Evolutionary conservation across 2,888 invertebrate genomes (phyloP), one percentile per base, ranked within the genome.

Genomic region (Cinara cedri): DNA sequence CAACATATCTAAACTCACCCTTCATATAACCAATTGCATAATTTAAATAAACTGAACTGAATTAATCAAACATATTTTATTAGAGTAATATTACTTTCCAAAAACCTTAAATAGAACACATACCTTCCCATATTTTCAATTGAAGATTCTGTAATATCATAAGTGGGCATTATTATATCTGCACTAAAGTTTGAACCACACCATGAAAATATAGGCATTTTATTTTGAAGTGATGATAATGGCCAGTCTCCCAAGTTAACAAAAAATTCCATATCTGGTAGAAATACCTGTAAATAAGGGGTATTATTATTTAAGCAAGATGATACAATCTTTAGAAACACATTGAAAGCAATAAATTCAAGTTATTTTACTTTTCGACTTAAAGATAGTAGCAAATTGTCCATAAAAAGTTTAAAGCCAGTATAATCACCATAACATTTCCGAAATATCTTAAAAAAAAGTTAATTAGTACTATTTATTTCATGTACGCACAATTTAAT

Each of bases 241-340:
- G 98, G 98, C 97, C 97, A 98, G 86, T 98, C 98, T 19, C 98
- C 98, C 16, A 98, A 88, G 87, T 98, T 98, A 66, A 94, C 89
- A 83, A 97, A 92, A 84, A 98, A 90, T 86, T 98, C 97, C 83
- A 94, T 87, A 86, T 98, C 93, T 6, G 97, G 96, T 75, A 98
- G 85, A 26, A 87, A 84, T 19, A 76, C 76, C 76, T 76, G 21
- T n/a, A 65, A 65, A 54, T 11, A 24, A 72, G 14, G 49, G 14
- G 16, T 72, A 44, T 72, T 13, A 9, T 11, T 49, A 24, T 44
- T 26, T 34, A 9, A 14, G n/a, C 8, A 9, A 24, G 6, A 34
- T 13, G 44, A 1, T 14, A 14, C 14, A 34, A 34, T 34, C 6
- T 34, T 34, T 44, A 57, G 3, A 57, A 16, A 8, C 8, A n/a